Evolutionary conservation across 2,888 invertebrate species (phyloP).

Genomic region (Pseudanteris insignis): DNA sequence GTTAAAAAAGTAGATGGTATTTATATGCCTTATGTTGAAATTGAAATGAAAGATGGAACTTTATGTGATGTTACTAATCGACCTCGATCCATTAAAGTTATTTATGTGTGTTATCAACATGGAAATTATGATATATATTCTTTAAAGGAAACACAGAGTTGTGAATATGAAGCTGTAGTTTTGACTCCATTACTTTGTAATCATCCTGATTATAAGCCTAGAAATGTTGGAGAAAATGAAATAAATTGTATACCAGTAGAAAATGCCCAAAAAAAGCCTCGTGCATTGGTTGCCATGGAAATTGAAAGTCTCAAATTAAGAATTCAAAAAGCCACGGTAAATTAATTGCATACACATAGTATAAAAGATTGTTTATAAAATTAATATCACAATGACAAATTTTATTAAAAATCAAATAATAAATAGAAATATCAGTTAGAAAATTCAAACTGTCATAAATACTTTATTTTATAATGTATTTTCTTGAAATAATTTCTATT

Average conservation of each 20-base stretch:
- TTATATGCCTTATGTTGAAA: slow-evolving; percentile 86
- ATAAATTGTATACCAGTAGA: slow-evolving; percentile 79
- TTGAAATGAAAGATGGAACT: slow-evolving; percentile 89
- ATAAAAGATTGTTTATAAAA: no score
- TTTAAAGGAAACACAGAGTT: slow-evolving; percentile 91
- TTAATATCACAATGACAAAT: no score
- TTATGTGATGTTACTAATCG: slow-evolving; percentile 89
- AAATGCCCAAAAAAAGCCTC: slow-evolving; percentile 77
- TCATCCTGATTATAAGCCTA: slow-evolving; percentile 87
- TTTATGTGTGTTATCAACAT: slow-evolving; percentile 89
- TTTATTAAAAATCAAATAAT: no score
- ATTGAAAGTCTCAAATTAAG: slow-evolving; percentile 77
- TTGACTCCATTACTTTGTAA: slow-evolving; percentile 86
- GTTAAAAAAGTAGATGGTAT: slow-evolving; percentile 86
- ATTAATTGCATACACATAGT: not conserved
- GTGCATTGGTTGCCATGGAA: slow-evolving; percentile 77
- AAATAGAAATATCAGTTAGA: no score
- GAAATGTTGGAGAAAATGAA: slow-evolving; percentile 79
- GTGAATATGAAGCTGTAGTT: slow-evolving; percentile 93
- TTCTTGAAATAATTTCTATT: no score
- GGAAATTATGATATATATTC: slow-evolving; percentile 93
- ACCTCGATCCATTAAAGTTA: slow-evolving; percentile 81
- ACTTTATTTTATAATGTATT: no score
- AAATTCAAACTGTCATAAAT: no score
- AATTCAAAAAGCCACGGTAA: slow-evolving; percentile 71